phyloP scores from a whole-genome alignment of 2,797 vertebrate species.

The Peromyscus melanophrys region DNA sequence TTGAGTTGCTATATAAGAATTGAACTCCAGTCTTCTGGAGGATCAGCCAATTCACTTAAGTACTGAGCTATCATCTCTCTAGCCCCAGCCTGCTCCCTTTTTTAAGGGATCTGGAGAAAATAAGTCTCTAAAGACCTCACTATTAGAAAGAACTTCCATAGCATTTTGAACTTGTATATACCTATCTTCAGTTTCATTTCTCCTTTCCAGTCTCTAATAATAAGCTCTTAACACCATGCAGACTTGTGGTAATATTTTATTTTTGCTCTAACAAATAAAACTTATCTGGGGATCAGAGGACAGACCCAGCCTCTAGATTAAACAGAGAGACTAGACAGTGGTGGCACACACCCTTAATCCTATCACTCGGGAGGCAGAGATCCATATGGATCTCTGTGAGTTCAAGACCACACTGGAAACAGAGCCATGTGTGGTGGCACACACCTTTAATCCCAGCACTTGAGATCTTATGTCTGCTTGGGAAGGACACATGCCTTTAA shows the following conservation, averaged over 20 bases:
- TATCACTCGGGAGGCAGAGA: too few species aligned
- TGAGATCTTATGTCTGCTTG: too few species aligned
- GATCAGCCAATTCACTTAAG: not conserved
- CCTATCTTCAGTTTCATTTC: not conserved
- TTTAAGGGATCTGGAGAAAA: not conserved
- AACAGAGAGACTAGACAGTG: too few species aligned
- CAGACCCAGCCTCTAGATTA: too few species aligned
- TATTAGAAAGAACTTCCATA: conserved; percentile 15
- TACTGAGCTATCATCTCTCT: not conserved
- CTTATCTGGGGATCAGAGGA: too few species aligned
- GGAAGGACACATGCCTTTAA: too few species aligned
- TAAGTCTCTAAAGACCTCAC: not conserved
- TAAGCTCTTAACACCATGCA: not conserved
- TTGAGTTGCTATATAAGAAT: not conserved
- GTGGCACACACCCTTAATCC: too few species aligned
- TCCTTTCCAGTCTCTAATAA: not conserved
- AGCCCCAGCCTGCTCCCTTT: not conserved
- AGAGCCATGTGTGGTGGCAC: too few species aligned
- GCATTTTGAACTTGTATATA: not conserved
- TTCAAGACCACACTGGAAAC: too few species aligned
- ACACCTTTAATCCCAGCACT: too few species aligned
- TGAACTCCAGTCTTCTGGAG: not conserved
- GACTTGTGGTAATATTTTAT: not conserved
- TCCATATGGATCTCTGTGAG: too few species aligned
- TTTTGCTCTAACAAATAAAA: too few species aligned